Evolutionary conservation across 2,797 vertebrate species (phyloP).

Genomic region (Apogon hyalosoma): DNA sequence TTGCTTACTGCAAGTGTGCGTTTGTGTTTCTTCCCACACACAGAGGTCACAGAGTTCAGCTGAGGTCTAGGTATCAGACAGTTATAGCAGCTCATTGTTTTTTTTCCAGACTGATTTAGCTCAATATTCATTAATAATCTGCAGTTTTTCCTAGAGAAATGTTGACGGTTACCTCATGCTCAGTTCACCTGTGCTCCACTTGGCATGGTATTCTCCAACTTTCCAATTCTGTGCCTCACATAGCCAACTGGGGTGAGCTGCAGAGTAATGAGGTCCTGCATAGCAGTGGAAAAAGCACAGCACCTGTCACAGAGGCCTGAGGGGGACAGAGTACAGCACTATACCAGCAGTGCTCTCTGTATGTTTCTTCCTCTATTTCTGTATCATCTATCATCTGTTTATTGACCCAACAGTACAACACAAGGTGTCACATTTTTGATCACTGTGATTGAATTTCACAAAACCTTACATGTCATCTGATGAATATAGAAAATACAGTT

Average conservation of each 20-base stretch:
- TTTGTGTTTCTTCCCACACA: slow-evolving; percentile 29
- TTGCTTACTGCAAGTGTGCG: not conserved
- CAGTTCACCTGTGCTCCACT: slow-evolving; percentile 66
- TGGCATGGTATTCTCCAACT: slow-evolving; percentile 57
- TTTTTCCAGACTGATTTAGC: slow-evolving; percentile 44
- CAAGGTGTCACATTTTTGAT: slow-evolving; percentile 5
- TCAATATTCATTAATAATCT: slow-evolving; percentile 49
- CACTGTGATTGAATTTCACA: not conserved
- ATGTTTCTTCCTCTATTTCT: slow-evolving; percentile 5
- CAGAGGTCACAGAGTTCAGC: slow-evolving; percentile 46
- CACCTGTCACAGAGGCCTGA: slow-evolving; percentile 54
- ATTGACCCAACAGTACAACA: slow-evolving; percentile 6
- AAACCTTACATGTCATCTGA: not conserved
- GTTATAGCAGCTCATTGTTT: slow-evolving; percentile 44
- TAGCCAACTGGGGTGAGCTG: slow-evolving; percentile 43
- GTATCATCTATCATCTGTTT: slow-evolving; percentile 16
- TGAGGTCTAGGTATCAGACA: slow-evolving; percentile 43
- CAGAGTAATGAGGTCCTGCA: slow-evolving; percentile 43
- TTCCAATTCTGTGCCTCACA: slow-evolving; percentile 38
- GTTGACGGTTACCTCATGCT: slow-evolving; percentile 51
- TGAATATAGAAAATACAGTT: too few relatives aligned
- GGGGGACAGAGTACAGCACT: slow-evolving; percentile 27
- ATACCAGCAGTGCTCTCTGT: slow-evolving; percentile 21
- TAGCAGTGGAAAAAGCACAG: slow-evolving; percentile 36
- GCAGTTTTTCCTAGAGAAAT: slow-evolving; percentile 35